These are phyloP conservation scores for Saccostrea echinata DNA, from an alignment of 1,140 invertebrate genomes.

Conservation along the genomic window DNA sequence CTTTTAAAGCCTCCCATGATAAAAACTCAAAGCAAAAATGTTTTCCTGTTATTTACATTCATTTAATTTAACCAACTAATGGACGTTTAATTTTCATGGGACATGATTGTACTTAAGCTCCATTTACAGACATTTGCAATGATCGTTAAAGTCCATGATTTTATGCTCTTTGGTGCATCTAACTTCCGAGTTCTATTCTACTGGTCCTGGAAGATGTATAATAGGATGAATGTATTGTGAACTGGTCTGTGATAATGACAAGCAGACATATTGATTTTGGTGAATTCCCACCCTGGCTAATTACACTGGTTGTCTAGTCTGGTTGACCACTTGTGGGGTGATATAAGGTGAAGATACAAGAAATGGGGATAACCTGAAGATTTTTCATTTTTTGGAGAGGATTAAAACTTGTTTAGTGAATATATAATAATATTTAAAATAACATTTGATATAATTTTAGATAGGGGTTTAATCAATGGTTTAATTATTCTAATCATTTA, in stretches of 20 bases:
- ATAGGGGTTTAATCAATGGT: background rate
- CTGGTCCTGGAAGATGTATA: background rate
- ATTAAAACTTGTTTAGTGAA: too few species aligned
- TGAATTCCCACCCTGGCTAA: background rate
- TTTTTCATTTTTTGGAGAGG: background rate
- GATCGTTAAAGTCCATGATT: background rate
- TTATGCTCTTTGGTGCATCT: background rate
- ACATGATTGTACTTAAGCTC: background rate
- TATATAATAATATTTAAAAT: too few species aligned
- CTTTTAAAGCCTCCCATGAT: too few species aligned
- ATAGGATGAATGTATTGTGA: background rate
- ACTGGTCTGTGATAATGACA: constrained; percentile 11
- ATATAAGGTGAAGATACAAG: background rate
- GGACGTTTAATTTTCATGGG: too few species aligned
- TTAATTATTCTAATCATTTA: background rate
- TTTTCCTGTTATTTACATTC: too few species aligned
- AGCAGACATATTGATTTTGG: constrained; percentile 12
- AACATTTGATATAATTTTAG: too few species aligned
- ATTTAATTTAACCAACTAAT: too few species aligned
- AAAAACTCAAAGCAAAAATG: too few species aligned
- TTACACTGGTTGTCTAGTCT: background rate
- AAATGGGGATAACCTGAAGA: background rate
- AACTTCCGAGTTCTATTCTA: background rate
- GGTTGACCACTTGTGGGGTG: background rate
- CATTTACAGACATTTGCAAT: background rate